phyloP scores from a whole-genome alignment of 2,888 invertebrate species.

The Drosophila mettleri region DNA sequence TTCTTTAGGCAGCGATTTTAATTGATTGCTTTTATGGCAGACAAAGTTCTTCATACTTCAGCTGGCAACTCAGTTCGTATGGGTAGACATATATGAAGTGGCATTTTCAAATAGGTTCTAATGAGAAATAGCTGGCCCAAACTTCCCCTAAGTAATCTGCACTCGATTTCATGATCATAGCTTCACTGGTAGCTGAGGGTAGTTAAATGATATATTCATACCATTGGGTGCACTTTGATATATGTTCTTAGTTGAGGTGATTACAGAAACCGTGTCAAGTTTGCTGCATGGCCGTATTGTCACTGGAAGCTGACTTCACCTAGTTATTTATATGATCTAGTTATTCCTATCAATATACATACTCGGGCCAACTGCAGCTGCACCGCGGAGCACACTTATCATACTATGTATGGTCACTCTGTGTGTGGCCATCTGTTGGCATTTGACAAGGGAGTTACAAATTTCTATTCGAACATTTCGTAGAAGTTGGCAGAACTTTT shows the following conservation, averaged over 20 bases:
- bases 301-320: not conserved
- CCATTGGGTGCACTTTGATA: too few species aligned
- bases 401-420: not conserved
- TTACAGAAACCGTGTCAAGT: not conserved
- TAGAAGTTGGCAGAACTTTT: conserved; percentile 1
- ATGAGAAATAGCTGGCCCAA: not conserved
- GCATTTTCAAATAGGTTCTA: not conserved
- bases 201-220: not conserved
- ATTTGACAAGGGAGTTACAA: not conserved
- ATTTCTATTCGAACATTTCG: conserved; percentile 2
- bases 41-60: not conserved
- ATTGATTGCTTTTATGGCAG: not conserved
- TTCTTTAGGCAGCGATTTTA: not conserved
- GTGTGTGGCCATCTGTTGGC: not conserved
- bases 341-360: too few species aligned
- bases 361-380: too few species aligned
- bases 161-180: too few species aligned
- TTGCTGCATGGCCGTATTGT: not conserved
- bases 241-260: not conserved
- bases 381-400: not conserved
- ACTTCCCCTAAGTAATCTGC: too few species aligned
- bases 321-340: not conserved
- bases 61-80: not conserved
- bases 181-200: not conserved
- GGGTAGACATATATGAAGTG: not conserved